Evolutionary conservation across 2,888 invertebrate species (phyloP).

Genomic region (Resseliella maxima): DNA sequence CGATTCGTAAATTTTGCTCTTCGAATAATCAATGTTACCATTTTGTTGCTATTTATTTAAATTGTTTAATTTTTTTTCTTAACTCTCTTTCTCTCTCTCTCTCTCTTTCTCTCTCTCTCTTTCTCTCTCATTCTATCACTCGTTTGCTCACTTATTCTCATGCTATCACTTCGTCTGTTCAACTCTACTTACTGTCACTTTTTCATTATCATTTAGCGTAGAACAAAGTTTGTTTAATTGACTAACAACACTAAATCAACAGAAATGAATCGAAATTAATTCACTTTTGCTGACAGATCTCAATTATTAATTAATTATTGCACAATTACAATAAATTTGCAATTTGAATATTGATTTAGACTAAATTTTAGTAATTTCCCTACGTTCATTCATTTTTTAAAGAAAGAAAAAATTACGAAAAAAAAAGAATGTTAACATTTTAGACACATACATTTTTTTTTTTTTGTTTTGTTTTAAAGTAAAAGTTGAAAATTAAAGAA

Average conservation of each 20-base stretch:
- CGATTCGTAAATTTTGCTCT: background rate
- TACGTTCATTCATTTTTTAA: background rate
- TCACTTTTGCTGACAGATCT: constrained; percentile 43
- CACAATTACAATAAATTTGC: background rate
- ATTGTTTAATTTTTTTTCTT: background rate
- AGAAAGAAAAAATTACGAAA: background rate
- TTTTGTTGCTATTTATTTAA: constrained; percentile 48
- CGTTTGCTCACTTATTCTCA: too few species aligned
- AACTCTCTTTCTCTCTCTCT: background rate
- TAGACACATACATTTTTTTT: background rate
- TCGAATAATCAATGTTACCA: constrained; percentile 29
- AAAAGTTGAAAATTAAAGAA: background rate
- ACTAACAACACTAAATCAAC: background rate
- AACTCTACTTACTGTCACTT: too few species aligned
- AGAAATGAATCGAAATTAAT: constrained; percentile 38
- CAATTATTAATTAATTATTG: constrained; percentile 42
- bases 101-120: background rate
- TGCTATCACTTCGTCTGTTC: too few species aligned
- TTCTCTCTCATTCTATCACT: background rate
- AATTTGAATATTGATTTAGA: constrained; percentile 4
- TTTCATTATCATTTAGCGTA: background rate
- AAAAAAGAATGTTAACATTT: background rate
- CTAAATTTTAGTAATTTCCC: background rate
- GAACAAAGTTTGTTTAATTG: background rate
- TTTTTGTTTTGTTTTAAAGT: too few species aligned